phyloP scores from a whole-genome alignment of 1,140 invertebrate species.

The Glossosoma conforme region DNA sequence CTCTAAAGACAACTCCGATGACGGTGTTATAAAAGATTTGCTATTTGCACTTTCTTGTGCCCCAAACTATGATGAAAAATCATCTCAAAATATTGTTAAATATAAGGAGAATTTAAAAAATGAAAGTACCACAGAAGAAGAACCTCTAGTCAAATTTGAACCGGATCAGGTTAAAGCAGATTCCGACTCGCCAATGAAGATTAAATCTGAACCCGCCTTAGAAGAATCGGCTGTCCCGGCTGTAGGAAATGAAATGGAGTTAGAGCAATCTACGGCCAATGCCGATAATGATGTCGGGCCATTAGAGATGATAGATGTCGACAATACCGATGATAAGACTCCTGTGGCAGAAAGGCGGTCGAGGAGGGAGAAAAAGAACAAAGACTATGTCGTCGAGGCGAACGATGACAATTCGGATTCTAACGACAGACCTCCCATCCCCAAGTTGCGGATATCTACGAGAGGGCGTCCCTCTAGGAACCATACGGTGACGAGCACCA shows the following conservation, averaged over 20 bases:
- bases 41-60: conserved; percentile 54
- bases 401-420: conserved; percentile 37
- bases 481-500: conserved; percentile 42
- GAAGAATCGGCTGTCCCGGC: conserved; percentile 48
- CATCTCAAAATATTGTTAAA: conserved; percentile 36
- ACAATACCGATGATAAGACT: conserved; percentile 35
- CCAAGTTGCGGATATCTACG: conserved; percentile 46
- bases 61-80: conserved; percentile 47
- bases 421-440: conserved; percentile 43
- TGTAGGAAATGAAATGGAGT: conserved; percentile 50
- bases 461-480: conserved; percentile 41
- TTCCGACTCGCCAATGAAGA: conserved; percentile 12
- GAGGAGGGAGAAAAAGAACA: conserved; percentile 19
- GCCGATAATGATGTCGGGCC: conserved; percentile 48
- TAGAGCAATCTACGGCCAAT: conserved; percentile 45
- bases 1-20: conserved; percentile 40
- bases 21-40: conserved; percentile 56
- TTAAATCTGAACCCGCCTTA: conserved; percentile 44
- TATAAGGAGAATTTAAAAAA: conserved; percentile 36
- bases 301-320: conserved; percentile 42
- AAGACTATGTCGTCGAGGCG: conserved; percentile 36
- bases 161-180: conserved; percentile 19
- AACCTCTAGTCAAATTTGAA: conserved; percentile 27
- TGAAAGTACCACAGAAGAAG: too few relatives aligned
- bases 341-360: conserved; percentile 26